These are phyloP conservation scores for Palaemon carinicauda DNA, from an alignment of 1,140 invertebrate genomes.

Conservation along the genomic window DNA sequence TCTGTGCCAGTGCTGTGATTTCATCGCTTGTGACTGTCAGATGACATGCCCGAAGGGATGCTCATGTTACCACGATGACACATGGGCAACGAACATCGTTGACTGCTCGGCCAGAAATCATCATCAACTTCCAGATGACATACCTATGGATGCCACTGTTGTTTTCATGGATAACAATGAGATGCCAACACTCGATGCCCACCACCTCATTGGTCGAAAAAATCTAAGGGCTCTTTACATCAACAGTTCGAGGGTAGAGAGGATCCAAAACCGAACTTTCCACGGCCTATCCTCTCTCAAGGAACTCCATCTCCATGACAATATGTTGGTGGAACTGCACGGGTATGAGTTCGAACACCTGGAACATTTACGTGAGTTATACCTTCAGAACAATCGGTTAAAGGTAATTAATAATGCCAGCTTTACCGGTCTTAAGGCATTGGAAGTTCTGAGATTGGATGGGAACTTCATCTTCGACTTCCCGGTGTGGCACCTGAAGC, in stretches of 20 bases:
- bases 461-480: constrained; percentile 84
- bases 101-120: constrained; percentile 83
- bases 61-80: constrained; percentile 75
- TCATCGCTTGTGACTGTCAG: constrained; percentile 89
- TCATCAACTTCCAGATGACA: constrained; percentile 79
- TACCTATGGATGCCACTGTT: constrained; percentile 94
- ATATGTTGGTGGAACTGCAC: constrained; percentile 79
- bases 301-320: constrained; percentile 85
- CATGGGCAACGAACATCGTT: constrained; percentile 91
- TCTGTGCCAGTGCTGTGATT: constrained; percentile 92
- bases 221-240: constrained; percentile 86
- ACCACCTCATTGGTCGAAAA: constrained; percentile 90
- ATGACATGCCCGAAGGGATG: constrained; percentile 66
- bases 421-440: constrained; percentile 77
- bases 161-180: constrained; percentile 91
- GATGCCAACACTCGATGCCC: constrained; percentile 82
- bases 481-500: constrained; percentile 82
- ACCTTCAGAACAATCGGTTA: constrained; percentile 87
- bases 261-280: constrained; percentile 91
- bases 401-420: constrained; percentile 81
- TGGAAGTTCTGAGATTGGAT: constrained; percentile 83
- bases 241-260: constrained; percentile 84
- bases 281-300: constrained; percentile 84
- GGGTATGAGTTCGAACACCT: constrained; percentile 91
- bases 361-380: constrained; percentile 80